Conservation (phyloP, 2,888 invertebrate genomes). For the Vesta saturnalis region DNA sequence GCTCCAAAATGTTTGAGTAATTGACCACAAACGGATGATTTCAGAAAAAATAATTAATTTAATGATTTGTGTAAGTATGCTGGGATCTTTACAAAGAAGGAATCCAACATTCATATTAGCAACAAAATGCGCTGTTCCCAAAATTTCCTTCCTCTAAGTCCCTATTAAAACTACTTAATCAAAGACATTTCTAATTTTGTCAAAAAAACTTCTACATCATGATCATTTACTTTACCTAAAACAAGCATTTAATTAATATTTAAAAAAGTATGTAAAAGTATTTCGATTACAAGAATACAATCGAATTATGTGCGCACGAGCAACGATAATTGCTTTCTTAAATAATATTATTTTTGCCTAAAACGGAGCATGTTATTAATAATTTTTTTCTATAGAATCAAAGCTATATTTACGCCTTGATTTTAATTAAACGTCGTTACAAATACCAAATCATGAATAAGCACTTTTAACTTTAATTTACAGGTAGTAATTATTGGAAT, state of each 20-base stretch:
- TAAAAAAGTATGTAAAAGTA: constrained; percentile 12
- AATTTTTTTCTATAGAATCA: constrained; percentile 6
- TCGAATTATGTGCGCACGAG: constrained; percentile 19
- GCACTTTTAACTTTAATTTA: constrained; percentile 8
- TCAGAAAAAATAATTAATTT: no score
- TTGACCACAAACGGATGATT: no score
- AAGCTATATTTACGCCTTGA: constrained; percentile 2
- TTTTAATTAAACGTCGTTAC: constrained; percentile 9
- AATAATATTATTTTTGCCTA: constrained; percentile 18
- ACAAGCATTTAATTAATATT: constrained; percentile 14
- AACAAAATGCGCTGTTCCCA: no score
- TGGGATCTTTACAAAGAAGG: no score
- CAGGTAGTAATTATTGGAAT: constrained; percentile 9
- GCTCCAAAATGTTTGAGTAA: no score
- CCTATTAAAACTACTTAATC: no score
- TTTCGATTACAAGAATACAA: constrained; percentile 8
- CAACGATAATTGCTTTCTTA: constrained; percentile 18
- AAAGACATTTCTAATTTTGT: no score
- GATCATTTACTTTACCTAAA: no score
- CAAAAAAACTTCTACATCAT: no score
- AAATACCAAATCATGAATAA: constrained; percentile 13
- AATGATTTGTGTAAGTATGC: no score
- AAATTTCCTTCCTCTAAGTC: no score
- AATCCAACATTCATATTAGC: no score
- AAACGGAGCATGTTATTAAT: constrained; percentile 19